Evolutionary conservation across 2,797 vertebrate genomes (phyloP).

Genomic region (Falco concolor): DNA sequence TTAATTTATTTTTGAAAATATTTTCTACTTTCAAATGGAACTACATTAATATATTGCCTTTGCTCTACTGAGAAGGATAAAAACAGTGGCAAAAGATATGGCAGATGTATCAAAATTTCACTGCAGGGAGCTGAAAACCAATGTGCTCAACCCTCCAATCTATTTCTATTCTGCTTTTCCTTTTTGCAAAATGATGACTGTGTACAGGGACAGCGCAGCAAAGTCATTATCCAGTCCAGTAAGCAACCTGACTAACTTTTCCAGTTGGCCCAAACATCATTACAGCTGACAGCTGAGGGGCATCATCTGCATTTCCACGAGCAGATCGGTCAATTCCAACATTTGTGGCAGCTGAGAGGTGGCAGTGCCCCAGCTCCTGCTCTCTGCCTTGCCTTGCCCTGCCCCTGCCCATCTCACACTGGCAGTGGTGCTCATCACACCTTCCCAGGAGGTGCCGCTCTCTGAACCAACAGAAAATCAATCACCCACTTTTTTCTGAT

Average conservation of each 20-base stretch:
- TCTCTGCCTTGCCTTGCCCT: neutral
- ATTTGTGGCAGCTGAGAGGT: neutral
- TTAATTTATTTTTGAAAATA: neutral
- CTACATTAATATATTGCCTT: neutral
- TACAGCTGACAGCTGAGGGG: neutral
- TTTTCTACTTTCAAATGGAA: neutral
- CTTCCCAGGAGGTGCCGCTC: fast-evolving
- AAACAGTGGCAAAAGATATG: neutral
- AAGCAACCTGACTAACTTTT: neutral
- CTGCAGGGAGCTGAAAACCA: neutral
- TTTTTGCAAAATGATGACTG: neutral
- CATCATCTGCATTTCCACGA: neutral
- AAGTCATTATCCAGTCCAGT: neutral
- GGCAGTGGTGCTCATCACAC: neutral
- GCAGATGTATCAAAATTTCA: neutral
- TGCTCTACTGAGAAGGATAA: neutral
- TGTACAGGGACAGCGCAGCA: fast-evolving
- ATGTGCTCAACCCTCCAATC: neutral
- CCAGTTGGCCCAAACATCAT: neutral
- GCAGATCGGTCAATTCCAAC: neutral
- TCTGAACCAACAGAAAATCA: neutral
- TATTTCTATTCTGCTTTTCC: neutral
- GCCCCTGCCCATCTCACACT: neutral
- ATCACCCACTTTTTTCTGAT: neutral
- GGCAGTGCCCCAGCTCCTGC: neutral